phyloP scores from a whole-genome alignment of 2,113 vertebrate genomes.

The Ailurus styani region DNA sequence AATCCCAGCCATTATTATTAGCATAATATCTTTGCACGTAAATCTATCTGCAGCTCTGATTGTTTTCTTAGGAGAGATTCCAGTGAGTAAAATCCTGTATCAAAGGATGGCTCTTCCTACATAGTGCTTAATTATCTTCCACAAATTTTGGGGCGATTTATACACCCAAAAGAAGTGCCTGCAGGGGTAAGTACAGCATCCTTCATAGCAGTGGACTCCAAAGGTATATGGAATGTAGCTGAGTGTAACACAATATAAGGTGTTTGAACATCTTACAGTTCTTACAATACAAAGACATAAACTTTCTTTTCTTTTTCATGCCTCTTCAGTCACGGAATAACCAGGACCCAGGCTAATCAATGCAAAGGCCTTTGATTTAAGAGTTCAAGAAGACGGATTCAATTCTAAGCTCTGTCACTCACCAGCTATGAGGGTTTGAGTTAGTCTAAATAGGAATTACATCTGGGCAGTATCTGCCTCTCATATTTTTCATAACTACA shows the following conservation, averaged over 20 bases:
- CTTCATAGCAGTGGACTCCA: neutral
- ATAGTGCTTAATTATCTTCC: slow-evolving; percentile 58
- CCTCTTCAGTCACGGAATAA: neutral
- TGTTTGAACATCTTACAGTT: neutral
- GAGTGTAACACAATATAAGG: neutral
- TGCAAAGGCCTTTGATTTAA: slow-evolving; percentile 10
- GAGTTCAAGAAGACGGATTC: neutral
- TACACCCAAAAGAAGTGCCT: neutral
- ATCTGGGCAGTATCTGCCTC: neutral
- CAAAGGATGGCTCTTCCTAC: slow-evolving; percentile 53
- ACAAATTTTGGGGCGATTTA: slow-evolving; percentile 39
- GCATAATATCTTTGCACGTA: slow-evolving; percentile 54
- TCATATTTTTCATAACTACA: neutral
- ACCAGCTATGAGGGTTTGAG: neutral
- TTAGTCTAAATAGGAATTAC: neutral
- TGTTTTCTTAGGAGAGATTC: slow-evolving; percentile 67
- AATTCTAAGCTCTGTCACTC: neutral
- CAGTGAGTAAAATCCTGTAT: slow-evolving; percentile 57
- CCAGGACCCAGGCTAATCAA: neutral
- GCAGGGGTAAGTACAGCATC: neutral
- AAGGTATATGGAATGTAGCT: neutral
- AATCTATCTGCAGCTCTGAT: slow-evolving; percentile 61
- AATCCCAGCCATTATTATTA: slow-evolving; percentile 73
- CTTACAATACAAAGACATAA: neutral
- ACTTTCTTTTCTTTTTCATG: neutral